Evolutionary conservation across 2,113 vertebrate genomes (phyloP).

Genomic region (Xenus cinereus): DNA sequence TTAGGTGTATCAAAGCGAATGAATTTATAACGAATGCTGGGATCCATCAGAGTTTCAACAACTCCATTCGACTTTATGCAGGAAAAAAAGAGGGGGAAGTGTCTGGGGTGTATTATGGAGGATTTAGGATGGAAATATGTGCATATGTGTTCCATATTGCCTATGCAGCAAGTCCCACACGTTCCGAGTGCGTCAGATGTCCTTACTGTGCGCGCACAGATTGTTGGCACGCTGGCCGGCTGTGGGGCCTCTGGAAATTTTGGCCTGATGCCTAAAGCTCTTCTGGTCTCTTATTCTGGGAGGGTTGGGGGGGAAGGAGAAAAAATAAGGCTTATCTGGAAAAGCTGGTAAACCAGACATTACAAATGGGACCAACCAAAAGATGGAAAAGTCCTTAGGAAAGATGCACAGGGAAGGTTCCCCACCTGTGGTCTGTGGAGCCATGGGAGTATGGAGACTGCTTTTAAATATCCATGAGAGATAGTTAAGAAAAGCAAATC

Average conservation of each 20-base stretch:
- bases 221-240: background rate
- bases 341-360: background rate
- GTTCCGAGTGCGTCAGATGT: background rate
- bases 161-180: background rate
- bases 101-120: background rate
- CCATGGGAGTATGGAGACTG: background rate
- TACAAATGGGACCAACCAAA: background rate
- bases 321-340: background rate
- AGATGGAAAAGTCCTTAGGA: background rate
- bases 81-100: background rate
- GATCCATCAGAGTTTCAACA: background rate
- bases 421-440: background rate
- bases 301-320: background rate
- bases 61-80: background rate
- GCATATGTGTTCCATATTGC: constrained; percentile 29
- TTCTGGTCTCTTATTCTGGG: background rate
- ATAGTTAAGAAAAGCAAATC: background rate
- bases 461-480: background rate
- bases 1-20: background rate
- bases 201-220: background rate
- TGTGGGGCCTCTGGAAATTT: constrained; percentile 21
- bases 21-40: background rate
- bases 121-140: constrained; percentile 27
- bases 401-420: background rate
- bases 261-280: background rate